Conservation (phyloP, 2,797 vertebrate genomes). For the Staurois parvus region DNA sequence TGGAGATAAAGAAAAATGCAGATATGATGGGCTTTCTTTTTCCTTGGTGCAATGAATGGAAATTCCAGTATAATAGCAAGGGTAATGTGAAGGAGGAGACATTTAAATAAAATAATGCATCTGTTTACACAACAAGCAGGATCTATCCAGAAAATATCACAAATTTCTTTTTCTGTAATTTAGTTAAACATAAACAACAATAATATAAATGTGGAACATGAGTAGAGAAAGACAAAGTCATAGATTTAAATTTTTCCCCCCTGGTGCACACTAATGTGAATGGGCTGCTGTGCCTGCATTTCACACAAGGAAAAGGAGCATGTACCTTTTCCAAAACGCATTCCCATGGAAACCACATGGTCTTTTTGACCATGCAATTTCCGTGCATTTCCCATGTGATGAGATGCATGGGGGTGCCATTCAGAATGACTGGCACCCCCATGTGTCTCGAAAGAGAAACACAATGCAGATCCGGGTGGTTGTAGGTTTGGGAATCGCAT, state of each 20-base stretch:
- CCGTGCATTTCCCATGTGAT: too few relatives aligned
- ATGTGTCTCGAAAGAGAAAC: too few relatives aligned
- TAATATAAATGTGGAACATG: not conserved
- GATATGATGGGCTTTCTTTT: slow-evolving; percentile 54
- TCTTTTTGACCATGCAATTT: too few relatives aligned
- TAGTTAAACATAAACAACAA: slow-evolving; percentile 15
- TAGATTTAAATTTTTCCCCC: not conserved
- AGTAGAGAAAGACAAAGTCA: not conserved
- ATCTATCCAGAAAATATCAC: slow-evolving; percentile 6
- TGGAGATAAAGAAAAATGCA: slow-evolving; percentile 69
- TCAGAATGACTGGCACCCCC: too few relatives aligned
- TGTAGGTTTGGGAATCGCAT: too few relatives aligned
- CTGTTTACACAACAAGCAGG: slow-evolving; percentile 26
- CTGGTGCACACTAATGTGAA: too few relatives aligned
- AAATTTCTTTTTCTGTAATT: slow-evolving; percentile 8
- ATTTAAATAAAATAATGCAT: slow-evolving; percentile 56
- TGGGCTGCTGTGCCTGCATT: too few relatives aligned
- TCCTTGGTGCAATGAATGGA: slow-evolving; percentile 46
- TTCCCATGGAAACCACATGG: too few relatives aligned
- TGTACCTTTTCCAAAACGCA: too few relatives aligned
- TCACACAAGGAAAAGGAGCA: too few relatives aligned
- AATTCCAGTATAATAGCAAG: slow-evolving; percentile 45
- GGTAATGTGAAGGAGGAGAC: slow-evolving; percentile 51
- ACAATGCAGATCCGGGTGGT: too few relatives aligned
- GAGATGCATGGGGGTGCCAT: too few relatives aligned